Evolutionary conservation across 2,113 vertebrate genomes (phyloP).

Genomic region (Hippolais icterina): DNA sequence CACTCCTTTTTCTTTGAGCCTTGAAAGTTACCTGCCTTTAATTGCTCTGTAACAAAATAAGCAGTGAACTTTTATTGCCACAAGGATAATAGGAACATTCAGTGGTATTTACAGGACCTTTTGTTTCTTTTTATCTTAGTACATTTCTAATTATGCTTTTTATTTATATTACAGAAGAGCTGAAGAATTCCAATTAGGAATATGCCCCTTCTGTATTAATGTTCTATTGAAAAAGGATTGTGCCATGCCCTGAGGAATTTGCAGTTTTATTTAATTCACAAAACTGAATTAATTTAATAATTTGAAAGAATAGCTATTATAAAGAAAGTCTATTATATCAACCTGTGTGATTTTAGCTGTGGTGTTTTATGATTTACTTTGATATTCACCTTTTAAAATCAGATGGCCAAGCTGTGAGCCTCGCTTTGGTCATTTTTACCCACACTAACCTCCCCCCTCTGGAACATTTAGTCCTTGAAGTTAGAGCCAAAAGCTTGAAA

Average conservation of each 20-base stretch:
- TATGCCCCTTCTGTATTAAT: background rate
- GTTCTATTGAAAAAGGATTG: background rate
- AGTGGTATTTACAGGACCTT: slow-evolving; percentile 25
- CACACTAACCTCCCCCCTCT: accelerated
- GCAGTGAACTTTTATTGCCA: background rate
- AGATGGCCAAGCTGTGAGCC: background rate
- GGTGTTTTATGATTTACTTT: background rate
- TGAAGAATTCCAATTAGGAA: background rate
- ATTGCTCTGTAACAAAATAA: slow-evolving; percentile 12
- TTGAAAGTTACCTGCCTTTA: slow-evolving; percentile 5
- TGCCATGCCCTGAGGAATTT: background rate
- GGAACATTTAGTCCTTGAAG: background rate
- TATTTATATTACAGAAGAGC: background rate
- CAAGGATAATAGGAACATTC: background rate
- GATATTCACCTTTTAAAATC: background rate
- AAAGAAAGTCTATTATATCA: background rate
- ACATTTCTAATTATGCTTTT: background rate
- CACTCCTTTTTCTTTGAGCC: background rate
- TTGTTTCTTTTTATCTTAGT: slow-evolving; percentile 39
- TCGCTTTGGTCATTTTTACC: background rate
- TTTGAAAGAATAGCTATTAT: background rate
- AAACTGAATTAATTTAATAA: background rate
- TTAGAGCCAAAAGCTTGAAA: background rate
- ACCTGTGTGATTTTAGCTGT: background rate
- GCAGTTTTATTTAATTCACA: background rate